Evolutionary conservation across 1,140 invertebrate genomes (phyloP).

Genomic region (Bicyclus anynana): DNA sequence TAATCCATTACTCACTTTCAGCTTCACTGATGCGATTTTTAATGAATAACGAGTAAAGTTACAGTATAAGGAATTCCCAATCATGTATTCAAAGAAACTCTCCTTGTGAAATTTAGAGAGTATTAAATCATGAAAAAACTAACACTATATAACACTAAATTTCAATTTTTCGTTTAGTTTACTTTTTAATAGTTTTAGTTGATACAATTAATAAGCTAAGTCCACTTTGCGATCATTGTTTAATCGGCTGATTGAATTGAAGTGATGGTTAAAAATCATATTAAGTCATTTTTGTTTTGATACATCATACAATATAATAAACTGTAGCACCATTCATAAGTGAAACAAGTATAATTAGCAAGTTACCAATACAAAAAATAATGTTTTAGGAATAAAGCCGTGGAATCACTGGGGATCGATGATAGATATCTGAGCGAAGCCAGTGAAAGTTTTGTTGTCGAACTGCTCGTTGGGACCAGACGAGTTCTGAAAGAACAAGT

Average conservation of each 20-base stretch:
- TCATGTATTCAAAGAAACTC: background rate
- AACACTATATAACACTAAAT: too few species aligned
- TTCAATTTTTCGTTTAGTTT: too few species aligned
- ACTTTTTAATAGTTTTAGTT: too few species aligned
- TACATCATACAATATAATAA: background rate
- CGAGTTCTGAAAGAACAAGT: conserved; percentile 81
- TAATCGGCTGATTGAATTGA: too few species aligned
- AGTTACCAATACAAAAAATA: background rate
- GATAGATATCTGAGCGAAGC: conserved; percentile 98
- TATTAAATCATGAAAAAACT: too few species aligned
- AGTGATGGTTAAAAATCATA: background rate
- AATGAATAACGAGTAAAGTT: too few species aligned
- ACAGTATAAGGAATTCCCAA: too few species aligned
- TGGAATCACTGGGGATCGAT: conserved; percentile 15
- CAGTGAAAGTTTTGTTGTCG: conserved; percentile 95
- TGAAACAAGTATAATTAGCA: conserved; percentile 30
- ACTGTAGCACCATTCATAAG: conserved; percentile 36
- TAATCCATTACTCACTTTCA: too few species aligned
- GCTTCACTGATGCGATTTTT: too few species aligned
- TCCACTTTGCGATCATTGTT: too few species aligned
- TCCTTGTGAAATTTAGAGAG: too few species aligned
- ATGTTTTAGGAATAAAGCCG: background rate
- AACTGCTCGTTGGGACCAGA: conserved; percentile 88
- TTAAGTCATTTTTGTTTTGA: background rate
- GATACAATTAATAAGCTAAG: too few species aligned